A percentile compares a stretch with the other conserved stretches of the same genome.
Conservation (phyloP, 2,888 invertebrate genomes). For the Cremastinae sp. region DNA sequence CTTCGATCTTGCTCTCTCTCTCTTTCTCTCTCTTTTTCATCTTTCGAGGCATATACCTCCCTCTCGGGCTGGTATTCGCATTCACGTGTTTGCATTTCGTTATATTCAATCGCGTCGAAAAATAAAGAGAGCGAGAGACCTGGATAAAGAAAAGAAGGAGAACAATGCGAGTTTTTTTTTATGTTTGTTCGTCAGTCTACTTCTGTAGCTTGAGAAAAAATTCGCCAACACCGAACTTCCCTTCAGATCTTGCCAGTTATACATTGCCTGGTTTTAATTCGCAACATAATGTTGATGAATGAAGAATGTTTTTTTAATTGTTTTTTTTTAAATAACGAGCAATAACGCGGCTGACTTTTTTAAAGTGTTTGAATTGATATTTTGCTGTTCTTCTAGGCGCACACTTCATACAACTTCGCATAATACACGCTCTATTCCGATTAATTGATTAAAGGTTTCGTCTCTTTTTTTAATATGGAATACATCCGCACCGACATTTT, state of each 20-base stretch:
- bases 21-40: slow-evolving; percentile 20
- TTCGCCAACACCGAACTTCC: slow-evolving; percentile 16
- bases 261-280: too few species aligned
- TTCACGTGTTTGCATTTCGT: slow-evolving; percentile 78
- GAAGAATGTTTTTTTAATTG: too few species aligned
- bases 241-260: neutral
- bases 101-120: slow-evolving; percentile 77
- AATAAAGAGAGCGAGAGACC: slow-evolving; percentile 56
- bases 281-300: too few species aligned
- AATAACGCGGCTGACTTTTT: too few species aligned
- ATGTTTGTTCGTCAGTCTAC: slow-evolving; percentile 77
- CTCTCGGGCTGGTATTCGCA: slow-evolving; percentile 19
- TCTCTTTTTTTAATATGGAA: too few species aligned
- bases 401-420: too few species aligned
- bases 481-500: too few species aligned
- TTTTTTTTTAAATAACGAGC: too few species aligned
- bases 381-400: too few species aligned
- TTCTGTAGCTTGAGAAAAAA: slow-evolving; percentile 48
- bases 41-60: slow-evolving; percentile 39
- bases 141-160: slow-evolving; percentile 57
- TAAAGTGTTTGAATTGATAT: too few species aligned
- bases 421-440: too few species aligned
- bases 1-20: slow-evolving; percentile 18
- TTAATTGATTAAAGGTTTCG: too few species aligned
- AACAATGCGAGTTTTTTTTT: slow-evolving; percentile 79